Conservation (phyloP, 64 coral and sea anemone species). For the Stichodactyla helianthus region DNA sequence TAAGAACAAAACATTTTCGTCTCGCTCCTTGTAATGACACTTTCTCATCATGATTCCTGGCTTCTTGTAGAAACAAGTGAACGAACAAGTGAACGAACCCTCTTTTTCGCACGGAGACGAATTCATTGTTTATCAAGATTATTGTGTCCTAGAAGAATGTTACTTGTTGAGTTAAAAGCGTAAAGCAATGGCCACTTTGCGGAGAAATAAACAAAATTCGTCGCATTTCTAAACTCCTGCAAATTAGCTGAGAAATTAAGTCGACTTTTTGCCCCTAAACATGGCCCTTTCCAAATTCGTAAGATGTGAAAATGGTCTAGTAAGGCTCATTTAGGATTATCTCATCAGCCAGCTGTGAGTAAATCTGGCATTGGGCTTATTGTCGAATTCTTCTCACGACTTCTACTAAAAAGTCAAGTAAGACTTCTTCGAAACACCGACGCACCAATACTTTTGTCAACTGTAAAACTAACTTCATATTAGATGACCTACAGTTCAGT, state of each 20-base stretch:
- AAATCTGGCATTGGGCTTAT: neutral
- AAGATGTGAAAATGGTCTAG: too few species aligned
- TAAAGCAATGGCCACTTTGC: neutral
- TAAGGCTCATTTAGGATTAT: neutral
- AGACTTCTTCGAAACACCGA: neutral
- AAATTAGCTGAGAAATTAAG: too few species aligned
- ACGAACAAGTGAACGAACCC: too few species aligned
- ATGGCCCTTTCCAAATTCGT: too few species aligned
- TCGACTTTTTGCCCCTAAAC: too few species aligned
- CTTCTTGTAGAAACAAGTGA: neutral
- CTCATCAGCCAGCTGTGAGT: neutral
- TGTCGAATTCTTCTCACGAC: neutral
- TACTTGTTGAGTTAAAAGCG: neutral
- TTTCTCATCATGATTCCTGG: too few species aligned
- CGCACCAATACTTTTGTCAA: too few species aligned
- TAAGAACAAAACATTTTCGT: neutral
- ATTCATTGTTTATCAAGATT: too few species aligned
- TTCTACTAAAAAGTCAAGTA: neutral
- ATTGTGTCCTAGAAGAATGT: neutral
- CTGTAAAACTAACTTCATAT: neutral
- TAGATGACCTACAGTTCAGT: neutral
- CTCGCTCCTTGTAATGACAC: neutral
- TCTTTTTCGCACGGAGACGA: too few species aligned
- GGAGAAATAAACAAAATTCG: too few species aligned
- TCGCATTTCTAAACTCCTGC: too few species aligned